These are phyloP conservation scores for Trilocha varians DNA, from an alignment of 2,888 invertebrate species.

Conservation along the genomic window DNA sequence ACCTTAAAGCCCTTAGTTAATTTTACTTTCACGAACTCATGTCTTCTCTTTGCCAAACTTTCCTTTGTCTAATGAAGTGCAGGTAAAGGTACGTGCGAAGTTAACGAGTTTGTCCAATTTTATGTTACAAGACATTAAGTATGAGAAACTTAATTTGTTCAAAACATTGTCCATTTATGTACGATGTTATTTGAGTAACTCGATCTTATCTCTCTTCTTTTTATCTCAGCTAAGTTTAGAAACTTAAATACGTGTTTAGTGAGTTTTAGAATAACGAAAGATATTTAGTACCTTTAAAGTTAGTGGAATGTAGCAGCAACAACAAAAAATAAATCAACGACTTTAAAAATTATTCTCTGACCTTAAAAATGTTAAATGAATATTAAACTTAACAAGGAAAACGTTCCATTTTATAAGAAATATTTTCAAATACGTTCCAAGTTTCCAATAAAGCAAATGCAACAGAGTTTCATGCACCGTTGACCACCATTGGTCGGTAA, in stretches of 20 bases:
- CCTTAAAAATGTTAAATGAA: too few relatives aligned
- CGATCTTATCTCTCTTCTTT: too few relatives aligned
- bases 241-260: too few relatives aligned
- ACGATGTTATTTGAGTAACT: too few relatives aligned
- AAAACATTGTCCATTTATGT: too few relatives aligned
- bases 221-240: too few relatives aligned
- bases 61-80: slow-evolving; percentile 20
- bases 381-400: background rate
- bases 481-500: slow-evolving; percentile 33
- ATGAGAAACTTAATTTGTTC: background rate
- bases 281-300: too few relatives aligned
- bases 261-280: too few relatives aligned
- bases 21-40: slow-evolving; percentile 24
- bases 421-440: background rate
- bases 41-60: slow-evolving; percentile 19
- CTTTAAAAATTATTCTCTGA: too few relatives aligned
- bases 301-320: too few relatives aligned
- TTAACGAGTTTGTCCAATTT: slow-evolving; percentile 8
- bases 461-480: slow-evolving; percentile 47
- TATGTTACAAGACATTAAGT: slow-evolving; percentile 13
- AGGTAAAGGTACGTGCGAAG: slow-evolving; percentile 15
- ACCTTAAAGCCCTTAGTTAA: slow-evolving; percentile 24
- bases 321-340: too few relatives aligned
- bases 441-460: slow-evolving; percentile 42
- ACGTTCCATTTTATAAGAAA: background rate